A percentile compares a stretch with the other conserved stretches of the same genome.
Evolutionary conservation across 2,888 invertebrate genomes (phyloP).

Genomic region (Trachelus troglodyta): DNA sequence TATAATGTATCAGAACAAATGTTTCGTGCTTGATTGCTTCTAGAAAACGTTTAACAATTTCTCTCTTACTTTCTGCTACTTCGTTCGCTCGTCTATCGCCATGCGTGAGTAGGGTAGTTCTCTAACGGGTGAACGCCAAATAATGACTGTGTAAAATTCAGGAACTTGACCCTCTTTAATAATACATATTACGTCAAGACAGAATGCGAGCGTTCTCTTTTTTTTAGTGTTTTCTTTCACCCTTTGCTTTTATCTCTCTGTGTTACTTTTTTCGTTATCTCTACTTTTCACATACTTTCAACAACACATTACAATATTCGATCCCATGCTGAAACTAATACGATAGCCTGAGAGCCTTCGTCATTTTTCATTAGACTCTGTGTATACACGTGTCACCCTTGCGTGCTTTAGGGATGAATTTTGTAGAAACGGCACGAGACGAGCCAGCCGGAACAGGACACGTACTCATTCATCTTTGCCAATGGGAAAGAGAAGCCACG

Average conservation of each 20-base stretch:
- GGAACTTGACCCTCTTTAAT: not conserved
- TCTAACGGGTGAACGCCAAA: not conserved
- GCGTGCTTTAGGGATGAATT: not conserved
- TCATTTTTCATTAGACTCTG: conserved; percentile 5
- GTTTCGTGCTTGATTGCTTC: not conserved
- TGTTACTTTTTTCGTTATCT: not conserved
- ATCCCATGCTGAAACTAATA: not conserved
- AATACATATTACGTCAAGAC: not conserved
- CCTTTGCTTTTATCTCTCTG: not conserved
- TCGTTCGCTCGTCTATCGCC: not conserved
- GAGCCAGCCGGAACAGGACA: not conserved
- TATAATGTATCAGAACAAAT: not conserved
- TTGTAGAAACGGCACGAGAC: not conserved
- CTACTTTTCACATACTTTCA: not conserved
- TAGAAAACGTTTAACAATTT: not conserved
- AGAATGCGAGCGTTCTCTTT: not conserved
- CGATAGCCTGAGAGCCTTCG: not conserved
- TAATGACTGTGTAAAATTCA: not conserved
- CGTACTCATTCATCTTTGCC: not conserved
- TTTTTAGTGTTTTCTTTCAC: not conserved
- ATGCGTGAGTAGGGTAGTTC: not conserved
- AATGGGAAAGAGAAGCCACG: not conserved
- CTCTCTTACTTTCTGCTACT: not conserved
- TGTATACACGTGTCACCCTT: not conserved
- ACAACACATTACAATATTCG: not conserved